Evolutionary conservation across 2,113 vertebrate species (phyloP).

Genomic region (Rhombomys opimus): DNA sequence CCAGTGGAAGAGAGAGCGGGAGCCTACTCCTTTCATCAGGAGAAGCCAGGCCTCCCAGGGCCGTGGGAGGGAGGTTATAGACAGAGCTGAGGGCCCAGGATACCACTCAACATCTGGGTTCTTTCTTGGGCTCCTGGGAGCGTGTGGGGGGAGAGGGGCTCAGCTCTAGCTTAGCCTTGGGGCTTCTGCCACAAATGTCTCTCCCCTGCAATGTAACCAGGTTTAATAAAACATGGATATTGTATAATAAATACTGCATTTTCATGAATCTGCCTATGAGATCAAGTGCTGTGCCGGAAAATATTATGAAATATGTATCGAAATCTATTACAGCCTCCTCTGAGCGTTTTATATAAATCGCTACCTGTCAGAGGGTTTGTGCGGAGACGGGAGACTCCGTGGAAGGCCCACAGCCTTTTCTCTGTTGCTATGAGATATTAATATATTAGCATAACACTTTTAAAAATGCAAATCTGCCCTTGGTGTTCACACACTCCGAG

Average conservation of each 20-base stretch:
- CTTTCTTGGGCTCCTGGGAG: neutral
- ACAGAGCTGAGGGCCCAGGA: neutral
- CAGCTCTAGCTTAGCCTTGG: accelerated
- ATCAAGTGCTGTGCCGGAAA: constrained; percentile 41
- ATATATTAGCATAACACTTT: neutral
- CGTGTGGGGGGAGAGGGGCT: neutral
- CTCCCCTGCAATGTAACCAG: neutral
- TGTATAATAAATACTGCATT: constrained; percentile 49
- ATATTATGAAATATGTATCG: constrained; percentile 49
- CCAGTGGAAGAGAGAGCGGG: neutral
- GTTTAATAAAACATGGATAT: constrained; percentile 54
- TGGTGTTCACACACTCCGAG: neutral
- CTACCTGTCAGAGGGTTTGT: constrained; percentile 44
- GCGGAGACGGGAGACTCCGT: neutral
- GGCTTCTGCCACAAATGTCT: neutral
- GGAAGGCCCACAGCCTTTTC: neutral
- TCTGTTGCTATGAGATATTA: neutral
- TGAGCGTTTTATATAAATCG: constrained; percentile 46
- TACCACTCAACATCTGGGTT: neutral
- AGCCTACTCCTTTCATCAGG: neutral
- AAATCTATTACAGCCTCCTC: constrained; percentile 29
- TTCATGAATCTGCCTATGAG: constrained; percentile 65
- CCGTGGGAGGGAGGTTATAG: neutral
- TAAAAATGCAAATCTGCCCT: neutral
- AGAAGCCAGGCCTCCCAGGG: neutral